Conservation (phyloP, 2,113 vertebrate species). For the Bombycilla garrulus region DNA sequence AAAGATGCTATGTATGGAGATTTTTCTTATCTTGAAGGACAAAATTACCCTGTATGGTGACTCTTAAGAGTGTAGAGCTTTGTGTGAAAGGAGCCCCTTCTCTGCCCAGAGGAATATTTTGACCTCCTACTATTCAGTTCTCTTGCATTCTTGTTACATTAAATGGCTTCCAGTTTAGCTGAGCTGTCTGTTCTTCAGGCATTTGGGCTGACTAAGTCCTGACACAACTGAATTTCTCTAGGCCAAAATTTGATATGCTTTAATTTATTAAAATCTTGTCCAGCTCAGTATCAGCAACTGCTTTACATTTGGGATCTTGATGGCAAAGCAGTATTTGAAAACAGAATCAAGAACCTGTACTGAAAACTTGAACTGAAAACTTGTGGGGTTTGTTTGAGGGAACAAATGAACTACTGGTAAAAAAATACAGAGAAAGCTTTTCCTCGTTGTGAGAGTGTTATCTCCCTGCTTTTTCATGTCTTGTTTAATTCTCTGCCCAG, state of each 20-base stretch:
- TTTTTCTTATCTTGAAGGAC: not conserved
- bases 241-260: not conserved
- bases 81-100: not conserved
- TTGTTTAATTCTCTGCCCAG: conserved; percentile 68
- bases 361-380: not conserved
- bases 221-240: not conserved
- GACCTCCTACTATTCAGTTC: not conserved
- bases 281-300: not conserved
- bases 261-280: not conserved
- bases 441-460: not conserved
- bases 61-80: not conserved
- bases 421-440: not conserved
- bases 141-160: not conserved
- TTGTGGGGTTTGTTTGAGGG: not conserved
- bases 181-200: not conserved
- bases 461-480: not conserved
- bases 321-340: not conserved
- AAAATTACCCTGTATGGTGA: not conserved
- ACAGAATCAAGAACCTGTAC: not conserved
- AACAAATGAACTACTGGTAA: not conserved
- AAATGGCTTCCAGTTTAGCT: not conserved
- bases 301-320: not conserved
- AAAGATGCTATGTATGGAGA: not conserved
- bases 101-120: not conserved
- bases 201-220: not conserved